These are phyloP conservation scores for Pteronotus mesoamericanus DNA, from an alignment of 2,797 vertebrate genomes.

Conservation along the genomic window DNA sequence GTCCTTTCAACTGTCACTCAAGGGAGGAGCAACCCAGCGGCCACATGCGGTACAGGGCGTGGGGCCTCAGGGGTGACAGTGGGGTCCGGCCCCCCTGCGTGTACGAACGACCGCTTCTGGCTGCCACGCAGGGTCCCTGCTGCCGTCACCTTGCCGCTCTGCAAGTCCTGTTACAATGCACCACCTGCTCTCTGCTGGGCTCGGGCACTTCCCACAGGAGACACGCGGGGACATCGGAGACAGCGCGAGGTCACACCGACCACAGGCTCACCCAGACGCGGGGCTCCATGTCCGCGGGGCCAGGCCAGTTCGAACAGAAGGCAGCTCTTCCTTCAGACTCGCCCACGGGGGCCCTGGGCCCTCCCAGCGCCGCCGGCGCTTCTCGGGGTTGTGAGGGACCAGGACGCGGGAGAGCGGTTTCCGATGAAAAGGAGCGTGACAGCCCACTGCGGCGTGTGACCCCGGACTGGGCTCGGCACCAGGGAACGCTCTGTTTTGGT, in stretches of 20 bases:
- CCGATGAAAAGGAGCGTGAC: too few species aligned
- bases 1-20: not conserved
- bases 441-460: too few species aligned
- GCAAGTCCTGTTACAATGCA: too few species aligned
- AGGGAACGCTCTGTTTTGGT: too few species aligned
- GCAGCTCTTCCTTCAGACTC: too few species aligned
- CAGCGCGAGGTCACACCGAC: fast-evolving
- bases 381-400: too few species aligned
- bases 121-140: fast-evolving
- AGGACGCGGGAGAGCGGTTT: too few species aligned
- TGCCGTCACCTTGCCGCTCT: fast-evolving
- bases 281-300: not conserved
- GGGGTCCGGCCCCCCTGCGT: fast-evolving
- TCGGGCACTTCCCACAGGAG: not conserved
- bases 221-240: fast-evolving
- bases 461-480: too few species aligned
- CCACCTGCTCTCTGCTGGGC: fast-evolving
- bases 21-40: too few species aligned
- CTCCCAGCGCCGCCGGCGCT: too few species aligned
- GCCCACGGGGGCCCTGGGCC: too few species aligned
- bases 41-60: fast-evolving
- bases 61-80: fast-evolving
- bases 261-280: too few species aligned
- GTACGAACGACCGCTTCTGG: fast-evolving
- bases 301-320: not conserved